Evolutionary conservation across 2,888 invertebrate genomes (phyloP), one percentile per base, ranked within the genome.

Genomic region (Ferrisia virgata): DNA sequence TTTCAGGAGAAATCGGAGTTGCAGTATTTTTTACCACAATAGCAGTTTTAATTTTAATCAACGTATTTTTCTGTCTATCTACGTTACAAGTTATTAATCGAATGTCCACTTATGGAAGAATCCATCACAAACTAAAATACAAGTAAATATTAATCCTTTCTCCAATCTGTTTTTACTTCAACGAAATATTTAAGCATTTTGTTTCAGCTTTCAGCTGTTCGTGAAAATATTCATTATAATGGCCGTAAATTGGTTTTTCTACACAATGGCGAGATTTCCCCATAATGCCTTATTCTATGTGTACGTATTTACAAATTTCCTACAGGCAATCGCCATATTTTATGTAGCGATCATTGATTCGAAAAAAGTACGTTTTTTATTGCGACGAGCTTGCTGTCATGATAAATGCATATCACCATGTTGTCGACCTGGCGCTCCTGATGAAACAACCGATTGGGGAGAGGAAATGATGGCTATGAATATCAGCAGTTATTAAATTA

Each of bases 381-480:
- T 95, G 78, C 91, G 93, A 85, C 95, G 95, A 89, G 93, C 94
- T 82, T 95, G 95, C 89, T 94, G 94, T 87, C 94, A 94, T 87
- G 92, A 92, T 40, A 89, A 88, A 85, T 90, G 89, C 85, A 86
- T 89, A 22, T 90, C 89, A 86, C 88, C 90, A 79, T 91, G 91
- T 85, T 91, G 91, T 86, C 89, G 89, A 83, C 89, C 89, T 5
- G 87, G 87, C 9, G 93, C 93, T 2, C 92, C 92, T n/a, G 87
- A 86, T 13, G 86, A 86, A 43, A 87, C 87, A 0, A 82, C 85
- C 0, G 95, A 95, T 87, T 95, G 95, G 95, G 95, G 95, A 0
- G 95, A 95, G 87, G 95, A 96, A 89, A 93, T 95, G 94, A 93
- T 94, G 82, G 94, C 95, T 86, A 95, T 95, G 92, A 95, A 95